Evolutionary conservation across 35 echinoderm and acorn worm species (phyloP).

Genomic region (Lytechinus pictus): DNA sequence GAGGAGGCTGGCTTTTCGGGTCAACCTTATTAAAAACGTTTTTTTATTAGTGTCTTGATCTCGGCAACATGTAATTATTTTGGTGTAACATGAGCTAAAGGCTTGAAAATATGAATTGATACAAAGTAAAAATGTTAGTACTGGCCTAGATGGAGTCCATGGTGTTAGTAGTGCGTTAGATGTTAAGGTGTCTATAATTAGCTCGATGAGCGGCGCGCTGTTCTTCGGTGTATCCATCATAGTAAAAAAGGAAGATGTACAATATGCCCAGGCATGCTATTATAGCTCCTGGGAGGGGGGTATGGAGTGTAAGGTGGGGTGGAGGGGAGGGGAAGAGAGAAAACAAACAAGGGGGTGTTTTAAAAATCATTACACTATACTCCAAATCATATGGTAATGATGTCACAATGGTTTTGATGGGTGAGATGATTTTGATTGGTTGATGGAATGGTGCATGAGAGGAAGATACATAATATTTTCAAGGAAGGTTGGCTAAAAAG

Average conservation of each 20-base stretch:
- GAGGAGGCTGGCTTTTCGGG: too few species aligned
- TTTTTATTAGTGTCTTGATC: too few species aligned
- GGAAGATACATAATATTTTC: too few species aligned
- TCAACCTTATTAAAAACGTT: too few species aligned
- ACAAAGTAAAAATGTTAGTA: slow-evolving; percentile 20
- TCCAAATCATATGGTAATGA: too few species aligned
- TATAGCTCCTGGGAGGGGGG: background rate
- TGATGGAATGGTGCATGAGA: too few species aligned
- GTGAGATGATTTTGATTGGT: too few species aligned
- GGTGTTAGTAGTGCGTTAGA: slow-evolving; percentile 40
- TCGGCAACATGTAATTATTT: too few species aligned
- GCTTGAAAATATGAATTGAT: background rate
- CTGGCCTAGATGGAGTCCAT: slow-evolving; percentile 25
- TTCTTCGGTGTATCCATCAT: slow-evolving; percentile 28
- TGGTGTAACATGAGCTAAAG: too few species aligned
- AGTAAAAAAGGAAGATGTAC: slow-evolving; percentile 44
- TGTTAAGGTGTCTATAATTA: slow-evolving; percentile 35
- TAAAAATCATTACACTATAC: background rate
- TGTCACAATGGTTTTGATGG: too few species aligned
- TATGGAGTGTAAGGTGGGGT: background rate
- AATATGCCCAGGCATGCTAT: slow-evolving; percentile 8
- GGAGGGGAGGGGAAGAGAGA: background rate
- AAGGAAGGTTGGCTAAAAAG: too few species aligned
- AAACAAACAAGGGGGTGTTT: background rate
- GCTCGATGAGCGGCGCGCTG: slow-evolving; percentile 14